phyloP scores from a whole-genome alignment of 1,140 invertebrate genomes.

The Pseudomyrmex sp. region DNA sequence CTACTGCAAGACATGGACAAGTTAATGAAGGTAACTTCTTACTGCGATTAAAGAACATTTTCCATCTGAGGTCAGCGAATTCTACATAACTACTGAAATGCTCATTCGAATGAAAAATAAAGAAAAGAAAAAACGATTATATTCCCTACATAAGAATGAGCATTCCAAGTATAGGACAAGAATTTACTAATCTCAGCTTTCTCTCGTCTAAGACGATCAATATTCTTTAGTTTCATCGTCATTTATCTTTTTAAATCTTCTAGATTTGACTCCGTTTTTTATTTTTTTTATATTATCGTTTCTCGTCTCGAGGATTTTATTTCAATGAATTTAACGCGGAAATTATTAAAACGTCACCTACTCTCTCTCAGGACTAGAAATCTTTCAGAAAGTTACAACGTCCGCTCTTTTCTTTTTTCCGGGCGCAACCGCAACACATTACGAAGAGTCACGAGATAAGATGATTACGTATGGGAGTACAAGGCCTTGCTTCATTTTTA shows the following conservation, averaged over 20 bases:
- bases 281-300: background rate
- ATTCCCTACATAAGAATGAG: no score
- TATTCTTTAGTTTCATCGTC: background rate
- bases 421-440: background rate
- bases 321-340: background rate
- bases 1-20: slow-evolving; percentile 21
- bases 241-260: background rate
- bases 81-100: no score
- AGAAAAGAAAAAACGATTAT: no score
- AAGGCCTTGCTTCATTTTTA: slow-evolving; percentile 5
- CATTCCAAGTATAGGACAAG: no score
- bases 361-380: background rate
- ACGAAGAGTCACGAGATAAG: background rate
- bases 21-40: background rate
- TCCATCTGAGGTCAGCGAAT: background rate
- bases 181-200: no score
- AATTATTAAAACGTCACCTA: background rate
- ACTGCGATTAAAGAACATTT: slow-evolving; percentile 16
- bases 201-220: slow-evolving; percentile 6
- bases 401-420: no score
- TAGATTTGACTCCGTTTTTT: background rate
- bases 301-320: background rate
- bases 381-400: background rate
- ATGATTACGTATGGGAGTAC: background rate
- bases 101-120: no score